Base-by-base conservation (phyloP, 2,113 vertebrate species). In the Seriola dumerili region DNA sequence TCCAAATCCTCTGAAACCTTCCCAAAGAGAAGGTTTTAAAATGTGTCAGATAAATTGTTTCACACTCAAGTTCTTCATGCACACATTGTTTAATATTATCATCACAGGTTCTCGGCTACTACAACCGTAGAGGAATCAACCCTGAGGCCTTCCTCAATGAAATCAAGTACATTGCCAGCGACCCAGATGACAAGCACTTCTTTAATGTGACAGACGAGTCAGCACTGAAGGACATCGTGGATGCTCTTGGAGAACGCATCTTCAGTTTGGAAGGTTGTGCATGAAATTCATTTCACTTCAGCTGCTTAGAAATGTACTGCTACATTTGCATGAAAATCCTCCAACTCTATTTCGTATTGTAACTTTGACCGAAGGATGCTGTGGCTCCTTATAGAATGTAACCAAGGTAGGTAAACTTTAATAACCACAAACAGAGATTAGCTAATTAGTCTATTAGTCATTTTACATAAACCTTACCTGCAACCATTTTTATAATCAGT, bases 161-260 rank as follows among this genome's bases (percentile, higher is more conserved):
- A 92, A 99, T 99, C 80, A 99, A 99, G 38, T 97, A 96, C 77
- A 99, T 99, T 10, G 98, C 98, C 9, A 99, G 98, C 0, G 98
- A 99, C 92, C 98, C 98, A 0, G 97, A 99, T 0, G 98, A 99
- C 81, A 98, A 99, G 73, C 97, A 99, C 57, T 99, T 99, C 95
- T 99, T 99, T 71, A 99, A 98, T 0, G 98, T 99, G 91, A 98
- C 97, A 0, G 98, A 99, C 0, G 98, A 99, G 88, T 96, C 98
- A 0, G 98, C 98, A 0, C 93, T 99, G 75, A 99, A 99, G 88
- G 98, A 99, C 85, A 99, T 99, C 0, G 98, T 99, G 3, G 98
- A 99, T 0, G 98, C 98, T 0, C 94, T 99, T 16, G 98, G 98
- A 61, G 98, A 99, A 38, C 95, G 97, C 78, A 99, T 99, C 89